Conservation (phyloP, 2,113 vertebrate genomes). For the Leptobrachium leishanense region DNA sequence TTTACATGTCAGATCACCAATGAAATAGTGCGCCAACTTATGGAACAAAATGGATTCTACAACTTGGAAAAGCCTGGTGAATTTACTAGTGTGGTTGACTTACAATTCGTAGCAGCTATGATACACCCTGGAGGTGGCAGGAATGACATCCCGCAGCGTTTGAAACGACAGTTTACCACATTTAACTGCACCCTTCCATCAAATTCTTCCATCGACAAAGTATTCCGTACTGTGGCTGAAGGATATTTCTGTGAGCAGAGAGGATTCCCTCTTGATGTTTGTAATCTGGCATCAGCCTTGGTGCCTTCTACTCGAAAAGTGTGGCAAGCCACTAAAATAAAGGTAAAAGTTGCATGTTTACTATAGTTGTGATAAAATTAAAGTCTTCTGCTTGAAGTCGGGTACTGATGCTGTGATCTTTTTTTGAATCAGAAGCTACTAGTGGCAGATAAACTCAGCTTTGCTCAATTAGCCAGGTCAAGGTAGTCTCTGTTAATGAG, state of each 20-base stretch:
- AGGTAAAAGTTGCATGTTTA: slow-evolving; percentile 61
- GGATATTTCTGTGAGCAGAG: slow-evolving; percentile 78
- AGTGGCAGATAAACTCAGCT: too few species aligned
- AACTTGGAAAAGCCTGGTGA: slow-evolving; percentile 81
- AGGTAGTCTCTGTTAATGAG: too few species aligned
- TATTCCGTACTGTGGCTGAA: slow-evolving; percentile 74
- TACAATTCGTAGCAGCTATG: slow-evolving; percentile 81
- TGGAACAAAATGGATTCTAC: slow-evolving; percentile 83
- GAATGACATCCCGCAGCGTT: slow-evolving; percentile 80
- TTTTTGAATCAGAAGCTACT: too few species aligned
- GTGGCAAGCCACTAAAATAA: slow-evolving; percentile 79
- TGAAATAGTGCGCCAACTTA: slow-evolving; percentile 82
- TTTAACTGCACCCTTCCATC: slow-evolving; percentile 82
- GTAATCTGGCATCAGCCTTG: slow-evolving; percentile 66
- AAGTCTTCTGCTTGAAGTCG: too few species aligned
- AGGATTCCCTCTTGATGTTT: slow-evolving; percentile 64
- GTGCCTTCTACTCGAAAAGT: slow-evolving; percentile 72
- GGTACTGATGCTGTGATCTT: too few species aligned
- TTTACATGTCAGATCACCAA: slow-evolving; percentile 73
- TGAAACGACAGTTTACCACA: slow-evolving; percentile 79
- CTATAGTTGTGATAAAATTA: too few species aligned
- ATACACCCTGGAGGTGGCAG: slow-evolving; percentile 81
- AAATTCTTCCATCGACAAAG: slow-evolving; percentile 77
- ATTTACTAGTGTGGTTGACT: slow-evolving; percentile 72
- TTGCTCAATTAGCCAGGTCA: too few species aligned